Base-by-base conservation (phyloP, 2,797 vertebrate species). In the Choloepus didactylus region DNA sequence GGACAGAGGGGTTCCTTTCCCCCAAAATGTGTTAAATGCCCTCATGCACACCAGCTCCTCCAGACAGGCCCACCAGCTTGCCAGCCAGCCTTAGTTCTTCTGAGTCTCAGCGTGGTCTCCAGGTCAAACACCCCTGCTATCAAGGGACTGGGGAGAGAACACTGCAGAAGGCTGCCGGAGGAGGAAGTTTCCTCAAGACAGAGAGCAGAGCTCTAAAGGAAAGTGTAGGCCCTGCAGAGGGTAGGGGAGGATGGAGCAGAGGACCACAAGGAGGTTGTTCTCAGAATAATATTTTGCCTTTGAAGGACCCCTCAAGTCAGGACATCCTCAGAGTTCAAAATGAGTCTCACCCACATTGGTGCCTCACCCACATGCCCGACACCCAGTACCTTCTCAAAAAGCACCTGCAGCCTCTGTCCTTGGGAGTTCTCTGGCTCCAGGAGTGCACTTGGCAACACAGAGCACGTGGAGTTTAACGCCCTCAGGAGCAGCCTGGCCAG, bases 251-350 rank as follows among this genome's bases (percentile, higher is more conserved):
- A 11, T 0, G 0, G 11, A 44, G 41, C 41, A 44, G 41, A 64
- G 0, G 18, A 29, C n/a, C 23, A 3, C n/a, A 11, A 15, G 59
- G 25, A 70, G 25, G 60, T 4, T 4, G 0, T 9, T 49, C 27
- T 62, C 9, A 29, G 77, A 76, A 60, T 72, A 27, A 11, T 1
- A 7, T 16, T n/a, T 72, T 75, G 6, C 35, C 51, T 72, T 38
- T 46, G 51, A 87, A 87, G 73, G 62, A 46, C 1, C 1, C 4
- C 41, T 16, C 66, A 83, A 59, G n/a, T 64, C 35, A 66, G n/a
- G 14, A n/a, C 67, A 6, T 6, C 44, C 27, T 19, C 35, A 44
- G 54, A 51, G 12, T 44, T 56, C 18, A 16, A 31, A 18, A 1
- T 1, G 31, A 83, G 51, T 35, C 29, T 66, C 18, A 2, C 2